Conservation (phyloP, 2,888 invertebrate species). For the Coleophora deauratella region DNA sequence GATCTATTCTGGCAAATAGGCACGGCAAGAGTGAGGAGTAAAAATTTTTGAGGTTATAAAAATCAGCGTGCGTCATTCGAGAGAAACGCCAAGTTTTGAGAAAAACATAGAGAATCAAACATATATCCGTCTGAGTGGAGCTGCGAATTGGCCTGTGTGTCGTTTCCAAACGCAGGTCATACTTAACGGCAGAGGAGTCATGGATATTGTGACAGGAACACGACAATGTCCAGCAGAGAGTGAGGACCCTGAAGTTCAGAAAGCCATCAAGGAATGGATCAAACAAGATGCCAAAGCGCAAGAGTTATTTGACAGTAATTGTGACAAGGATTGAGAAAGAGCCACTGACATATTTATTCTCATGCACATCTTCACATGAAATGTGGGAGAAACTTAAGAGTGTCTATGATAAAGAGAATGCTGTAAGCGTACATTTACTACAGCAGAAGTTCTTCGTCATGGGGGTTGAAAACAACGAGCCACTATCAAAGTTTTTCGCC, state of each 20-base stretch:
- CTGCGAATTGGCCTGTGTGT: not conserved
- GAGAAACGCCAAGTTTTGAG: too few relatives aligned
- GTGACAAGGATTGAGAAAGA: not conserved
- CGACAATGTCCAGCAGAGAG: too few relatives aligned
- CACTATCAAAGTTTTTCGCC: not conserved
- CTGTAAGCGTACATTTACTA: not conserved
- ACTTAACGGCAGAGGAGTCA: not conserved
- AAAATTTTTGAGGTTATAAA: too few relatives aligned
- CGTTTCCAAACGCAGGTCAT: not conserved
- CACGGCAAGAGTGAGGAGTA: too few relatives aligned
- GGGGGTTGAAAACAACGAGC: not conserved
- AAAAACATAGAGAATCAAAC: too few relatives aligned
- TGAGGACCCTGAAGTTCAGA: not conserved
- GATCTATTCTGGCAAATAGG: too few relatives aligned
- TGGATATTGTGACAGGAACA: not conserved
- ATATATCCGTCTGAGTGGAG: too few relatives aligned
- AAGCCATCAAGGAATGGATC: not conserved
- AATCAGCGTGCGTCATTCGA: too few relatives aligned
- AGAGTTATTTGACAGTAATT: not conserved
- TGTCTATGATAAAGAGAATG: not conserved
- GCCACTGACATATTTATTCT: not conserved
- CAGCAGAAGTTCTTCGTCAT: not conserved
- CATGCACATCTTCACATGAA: not conserved
- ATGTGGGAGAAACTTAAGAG: not conserved
- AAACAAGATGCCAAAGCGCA: conserved; percentile 1